Base-by-base conservation (phyloP, 1,140 invertebrate species). In the Tetramorium simillimum region DNA sequence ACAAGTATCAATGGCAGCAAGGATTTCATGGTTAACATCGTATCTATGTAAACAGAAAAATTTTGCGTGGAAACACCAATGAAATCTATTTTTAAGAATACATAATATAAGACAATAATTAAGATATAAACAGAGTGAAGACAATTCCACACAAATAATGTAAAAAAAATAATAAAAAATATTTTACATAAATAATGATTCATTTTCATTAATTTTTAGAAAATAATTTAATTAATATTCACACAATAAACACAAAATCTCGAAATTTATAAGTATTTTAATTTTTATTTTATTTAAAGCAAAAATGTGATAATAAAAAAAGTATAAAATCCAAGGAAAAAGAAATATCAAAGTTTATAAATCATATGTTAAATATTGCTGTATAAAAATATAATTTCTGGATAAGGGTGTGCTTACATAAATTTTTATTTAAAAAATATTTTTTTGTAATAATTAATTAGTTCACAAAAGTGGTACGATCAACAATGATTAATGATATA, bases 1-100 rank as follows among this genome's bases (percentile, higher is more conserved):
- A 72, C 33, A 18, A 90, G 28, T 0, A 89, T n/a, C 7, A 88
- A n/a, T 3, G 53, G 33, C 21, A 90, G 33, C 33, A 85, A n/a
- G 4, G 53, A 24, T 21, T 7, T 67, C 33, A 86, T 60, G 2
- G 6, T 46, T 60, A 82, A 72, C 86, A 91, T 91, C 2, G 2
- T 75, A 24, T 10, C 56, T 77, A n/a, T 33, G 21, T 56, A 49
- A 75, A 12, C 3, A 12, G 2, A 67, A 51, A 18, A 65, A 56
- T n/a, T 56, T 56, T 81, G 6, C 33, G 33, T 18, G 4, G 14
- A 3, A 16, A 73, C 1, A 16, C 0, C 0, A 4, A 62, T 56
- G 2, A 6, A 24, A 12, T 37, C 3, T 12, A 9, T 56, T 80
- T 46, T 24, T 86, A 21, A 18, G 49, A 14, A 67, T 70, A 81